These are phyloP conservation scores for Drosophila percnosoma DNA, from an alignment of 2,888 invertebrate genomes.

Conservation along the genomic window DNA sequence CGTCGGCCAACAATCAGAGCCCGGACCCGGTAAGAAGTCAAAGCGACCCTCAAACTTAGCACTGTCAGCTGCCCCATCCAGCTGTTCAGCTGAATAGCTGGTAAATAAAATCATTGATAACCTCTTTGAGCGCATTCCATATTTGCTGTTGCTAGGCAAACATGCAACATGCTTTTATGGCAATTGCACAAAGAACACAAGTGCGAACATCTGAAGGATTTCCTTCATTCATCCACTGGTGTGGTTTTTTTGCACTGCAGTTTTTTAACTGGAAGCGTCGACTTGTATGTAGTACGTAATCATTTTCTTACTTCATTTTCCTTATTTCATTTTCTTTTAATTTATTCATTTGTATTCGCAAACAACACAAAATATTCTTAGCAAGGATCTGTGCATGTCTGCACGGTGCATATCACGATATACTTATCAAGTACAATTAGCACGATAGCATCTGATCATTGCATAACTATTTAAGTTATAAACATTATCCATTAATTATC, in stretches of 20 bases:
- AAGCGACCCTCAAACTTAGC: background rate
- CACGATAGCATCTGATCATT: no score
- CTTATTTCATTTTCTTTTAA: background rate
- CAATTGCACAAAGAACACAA: constrained; percentile 1
- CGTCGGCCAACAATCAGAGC: constrained; percentile 8
- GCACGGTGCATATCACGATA: background rate
- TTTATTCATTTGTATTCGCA: no score
- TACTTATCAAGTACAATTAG: background rate
- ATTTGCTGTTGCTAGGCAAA: constrained; percentile 5
- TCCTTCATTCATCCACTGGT: background rate
- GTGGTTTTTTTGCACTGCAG: background rate
- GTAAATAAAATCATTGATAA: background rate
- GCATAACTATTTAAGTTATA: no score
- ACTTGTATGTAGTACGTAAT: background rate
- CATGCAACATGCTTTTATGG: background rate
- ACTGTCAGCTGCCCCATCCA: no score
- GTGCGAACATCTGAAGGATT: background rate
- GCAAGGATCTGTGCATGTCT: background rate
- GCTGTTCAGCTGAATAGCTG: constrained; percentile 1
- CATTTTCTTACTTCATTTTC: background rate
- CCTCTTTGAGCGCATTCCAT: background rate
- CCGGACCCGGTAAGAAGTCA: constrained; percentile 2
- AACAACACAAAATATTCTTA: background rate
- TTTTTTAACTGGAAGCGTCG: background rate
- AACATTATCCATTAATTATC: no score